Percentiles rank a stretch among this genome's conserved stretches.
Evolutionary conservation across 2,113 vertebrate species (phyloP).

Genomic region (Pseudopodoces humilis): DNA sequence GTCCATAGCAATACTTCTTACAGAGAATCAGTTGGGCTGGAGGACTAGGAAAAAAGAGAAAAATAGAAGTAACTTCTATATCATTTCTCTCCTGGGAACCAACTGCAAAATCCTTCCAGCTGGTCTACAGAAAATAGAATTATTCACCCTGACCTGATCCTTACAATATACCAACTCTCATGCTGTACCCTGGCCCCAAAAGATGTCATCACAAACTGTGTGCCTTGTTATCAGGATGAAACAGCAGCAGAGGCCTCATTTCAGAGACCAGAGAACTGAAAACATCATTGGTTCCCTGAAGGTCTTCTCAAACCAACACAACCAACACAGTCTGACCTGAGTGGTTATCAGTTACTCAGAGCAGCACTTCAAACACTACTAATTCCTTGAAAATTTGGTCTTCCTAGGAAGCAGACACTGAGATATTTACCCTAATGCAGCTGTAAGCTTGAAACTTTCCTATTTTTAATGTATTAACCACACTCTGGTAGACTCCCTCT

Average conservation of each 20-base stretch:
- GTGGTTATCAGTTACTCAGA: neutral
- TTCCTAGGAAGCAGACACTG: neutral
- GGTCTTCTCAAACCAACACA: neutral
- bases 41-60: neutral
- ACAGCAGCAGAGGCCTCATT: neutral
- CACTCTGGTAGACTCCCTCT: conserved; percentile 13
- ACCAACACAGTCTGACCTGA: neutral
- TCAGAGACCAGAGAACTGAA: neutral
- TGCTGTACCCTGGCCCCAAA: neutral
- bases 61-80: neutral
- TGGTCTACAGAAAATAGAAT: neutral
- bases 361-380: neutral
- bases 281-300: neutral
- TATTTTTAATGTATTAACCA: conserved; percentile 42
- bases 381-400: neutral
- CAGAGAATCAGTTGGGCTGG: neutral
- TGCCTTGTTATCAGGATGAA: neutral
- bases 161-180: neutral
- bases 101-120: neutral
- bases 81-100: neutral
- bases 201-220: neutral
- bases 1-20: neutral
- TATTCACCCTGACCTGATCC: neutral
- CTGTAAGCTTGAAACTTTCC: neutral
- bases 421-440: neutral